phyloP scores from a whole-genome alignment of 2,888 invertebrate genomes.

The Diarsia mendica region DNA sequence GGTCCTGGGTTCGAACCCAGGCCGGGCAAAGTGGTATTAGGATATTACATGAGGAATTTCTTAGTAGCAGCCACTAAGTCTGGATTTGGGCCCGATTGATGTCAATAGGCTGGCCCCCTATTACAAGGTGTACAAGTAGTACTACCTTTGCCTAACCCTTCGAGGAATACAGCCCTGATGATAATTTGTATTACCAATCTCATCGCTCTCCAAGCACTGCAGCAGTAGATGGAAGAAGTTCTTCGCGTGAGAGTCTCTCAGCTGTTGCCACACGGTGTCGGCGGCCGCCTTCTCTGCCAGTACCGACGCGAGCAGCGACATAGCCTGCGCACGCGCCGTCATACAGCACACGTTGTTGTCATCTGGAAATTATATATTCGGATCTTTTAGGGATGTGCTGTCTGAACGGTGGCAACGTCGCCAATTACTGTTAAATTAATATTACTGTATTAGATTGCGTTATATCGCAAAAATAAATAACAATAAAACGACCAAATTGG shows the following conservation, averaged over 20 bases:
- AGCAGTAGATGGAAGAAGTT: constrained; percentile 76
- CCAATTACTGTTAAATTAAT: not conserved
- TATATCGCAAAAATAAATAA: too few relatives aligned
- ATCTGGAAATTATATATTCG: constrained; percentile 70
- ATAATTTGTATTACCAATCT: constrained; percentile 71
- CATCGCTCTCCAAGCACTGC: constrained; percentile 77
- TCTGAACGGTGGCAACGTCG: not conserved
- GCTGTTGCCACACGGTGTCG: constrained; percentile 77
- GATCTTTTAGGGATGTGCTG: not conserved
- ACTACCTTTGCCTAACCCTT: too few relatives aligned
- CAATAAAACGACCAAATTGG: too few relatives aligned
- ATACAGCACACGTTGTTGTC: constrained; percentile 65
- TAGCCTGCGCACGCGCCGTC: constrained; percentile 75
- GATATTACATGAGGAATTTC: too few relatives aligned
- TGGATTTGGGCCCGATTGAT: too few relatives aligned
- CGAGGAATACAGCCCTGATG: too few relatives aligned
- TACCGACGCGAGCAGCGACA: constrained; percentile 76
- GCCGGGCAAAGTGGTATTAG: too few relatives aligned
- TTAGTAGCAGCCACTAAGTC: too few relatives aligned
- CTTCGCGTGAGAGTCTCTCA: constrained; percentile 68
- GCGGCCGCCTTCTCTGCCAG: constrained; percentile 74
- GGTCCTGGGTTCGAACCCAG: too few relatives aligned
- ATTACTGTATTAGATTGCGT: too few relatives aligned
- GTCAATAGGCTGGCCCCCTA: too few relatives aligned
- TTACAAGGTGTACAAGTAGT: too few relatives aligned